A percentile compares a stretch with the other conserved stretches of the same genome.
Conservation (phyloP, 2,888 invertebrate species). For the Apocheima hispidaria region DNA sequence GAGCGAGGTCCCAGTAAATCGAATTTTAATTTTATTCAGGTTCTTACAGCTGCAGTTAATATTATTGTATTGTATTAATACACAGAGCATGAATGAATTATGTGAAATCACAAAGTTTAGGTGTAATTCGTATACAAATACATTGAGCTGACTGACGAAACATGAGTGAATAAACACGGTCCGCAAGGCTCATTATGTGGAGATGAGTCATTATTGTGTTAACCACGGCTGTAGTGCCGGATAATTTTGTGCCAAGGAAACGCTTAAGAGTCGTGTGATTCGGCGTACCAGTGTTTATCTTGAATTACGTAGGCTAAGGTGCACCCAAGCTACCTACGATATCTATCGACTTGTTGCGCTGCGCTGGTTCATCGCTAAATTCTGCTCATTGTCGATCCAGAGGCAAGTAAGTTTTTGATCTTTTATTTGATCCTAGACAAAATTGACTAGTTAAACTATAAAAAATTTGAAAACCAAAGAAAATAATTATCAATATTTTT, state of each 20-base stretch:
- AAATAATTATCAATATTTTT: neutral
- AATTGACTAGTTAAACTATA: too few relatives aligned
- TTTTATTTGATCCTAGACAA: too few relatives aligned
- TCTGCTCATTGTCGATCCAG: neutral
- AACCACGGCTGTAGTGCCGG: conserved; percentile 19
- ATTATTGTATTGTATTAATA: too few relatives aligned
- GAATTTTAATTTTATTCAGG: too few relatives aligned
- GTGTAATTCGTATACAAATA: too few relatives aligned
- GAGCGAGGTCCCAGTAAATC: too few relatives aligned
- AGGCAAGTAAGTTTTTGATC: neutral
- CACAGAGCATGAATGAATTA: too few relatives aligned
- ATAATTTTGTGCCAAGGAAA: conserved; percentile 29
- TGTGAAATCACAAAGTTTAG: too few relatives aligned
- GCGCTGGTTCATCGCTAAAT: neutral
- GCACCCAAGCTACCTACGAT: too few relatives aligned
- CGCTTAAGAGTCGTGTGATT: conserved; percentile 12
- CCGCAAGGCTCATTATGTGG: conserved; percentile 26
- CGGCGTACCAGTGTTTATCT: conserved; percentile 14
- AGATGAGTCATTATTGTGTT: conserved; percentile 56
- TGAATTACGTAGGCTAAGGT: conserved; percentile 18
- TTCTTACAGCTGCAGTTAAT: too few relatives aligned
- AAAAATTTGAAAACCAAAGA: neutral
- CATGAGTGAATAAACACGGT: too few relatives aligned
- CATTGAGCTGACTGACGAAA: too few relatives aligned
- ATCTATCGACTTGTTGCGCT: conserved; percentile 17